Evolutionary conservation across 2,888 invertebrate genomes (phyloP).

Genomic region (Acronicta leporina): DNA sequence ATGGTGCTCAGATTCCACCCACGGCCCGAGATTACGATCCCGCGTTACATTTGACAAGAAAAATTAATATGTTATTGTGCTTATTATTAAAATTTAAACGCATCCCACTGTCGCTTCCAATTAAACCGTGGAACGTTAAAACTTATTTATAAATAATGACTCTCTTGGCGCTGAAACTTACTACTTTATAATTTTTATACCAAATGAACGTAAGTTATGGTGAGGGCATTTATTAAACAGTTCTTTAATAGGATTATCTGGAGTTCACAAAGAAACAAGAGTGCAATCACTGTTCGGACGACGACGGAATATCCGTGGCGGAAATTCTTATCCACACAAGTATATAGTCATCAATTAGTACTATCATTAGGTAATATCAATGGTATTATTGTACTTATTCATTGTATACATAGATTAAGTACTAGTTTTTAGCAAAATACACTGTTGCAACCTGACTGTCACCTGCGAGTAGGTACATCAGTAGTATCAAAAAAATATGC

Average conservation of each 20-base stretch:
- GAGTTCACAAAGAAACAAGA: constrained; percentile 3
- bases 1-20: constrained; percentile 55
- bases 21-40: constrained; percentile 61
- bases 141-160: constrained; percentile 53
- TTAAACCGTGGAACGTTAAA: constrained; percentile 50
- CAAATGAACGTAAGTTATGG: constrained; percentile 45
- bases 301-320: too few relatives aligned
- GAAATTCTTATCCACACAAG: too few relatives aligned
- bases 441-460: too few relatives aligned
- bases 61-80: constrained; percentile 71
- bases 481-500: too few relatives aligned
- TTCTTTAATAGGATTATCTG: constrained; percentile 19
- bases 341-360: too few relatives aligned
- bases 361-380: too few relatives aligned
- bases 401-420: too few relatives aligned
- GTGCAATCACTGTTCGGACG: too few relatives aligned
- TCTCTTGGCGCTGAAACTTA: constrained; percentile 13
- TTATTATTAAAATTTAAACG: constrained; percentile 65
- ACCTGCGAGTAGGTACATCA: too few relatives aligned
- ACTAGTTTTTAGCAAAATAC: too few relatives aligned
- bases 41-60: constrained; percentile 60
- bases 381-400: too few relatives aligned
- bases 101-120: constrained; percentile 52
- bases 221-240: constrained; percentile 24
- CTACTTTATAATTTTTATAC: constrained; percentile 46